Conservation (phyloP, 2,113 vertebrate genomes). For the Scolopax mira region DNA sequence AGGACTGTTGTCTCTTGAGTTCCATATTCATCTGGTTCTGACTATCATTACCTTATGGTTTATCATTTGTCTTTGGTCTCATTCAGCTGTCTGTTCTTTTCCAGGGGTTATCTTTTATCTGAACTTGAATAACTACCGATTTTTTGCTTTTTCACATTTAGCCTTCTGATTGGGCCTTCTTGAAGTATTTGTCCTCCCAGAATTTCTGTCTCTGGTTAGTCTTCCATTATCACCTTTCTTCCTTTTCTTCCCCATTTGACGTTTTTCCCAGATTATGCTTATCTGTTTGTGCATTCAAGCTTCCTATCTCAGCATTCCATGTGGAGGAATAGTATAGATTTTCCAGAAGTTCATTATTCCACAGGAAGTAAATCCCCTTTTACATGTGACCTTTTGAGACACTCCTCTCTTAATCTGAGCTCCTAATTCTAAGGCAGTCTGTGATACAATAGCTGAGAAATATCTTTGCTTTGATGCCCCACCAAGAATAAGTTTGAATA, state of each 20-base stretch:
- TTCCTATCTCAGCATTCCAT: background rate
- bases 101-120: background rate
- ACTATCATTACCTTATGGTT: background rate
- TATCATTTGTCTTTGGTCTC: background rate
- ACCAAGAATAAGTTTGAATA: background rate
- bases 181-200: background rate
- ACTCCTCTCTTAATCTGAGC: background rate
- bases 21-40: background rate
- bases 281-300: background rate
- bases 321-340: background rate
- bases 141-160: background rate
- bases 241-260: background rate
- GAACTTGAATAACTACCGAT: background rate
- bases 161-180: background rate
- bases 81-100: background rate
- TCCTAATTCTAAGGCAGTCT: background rate
- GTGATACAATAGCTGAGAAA: background rate
- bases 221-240: conserved; percentile 16
- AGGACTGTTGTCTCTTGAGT: background rate
- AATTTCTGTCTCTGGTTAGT: background rate
- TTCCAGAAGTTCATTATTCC: background rate
- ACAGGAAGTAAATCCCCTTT: background rate
- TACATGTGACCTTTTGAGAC: background rate
- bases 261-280: background rate
- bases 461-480: background rate